Percentiles rank a stretch among this genome's conserved stretches.
These are phyloP conservation scores for Anarhynchus alexandrinus DNA, from an alignment of 2,113 vertebrate genomes.

Conservation along the genomic window DNA sequence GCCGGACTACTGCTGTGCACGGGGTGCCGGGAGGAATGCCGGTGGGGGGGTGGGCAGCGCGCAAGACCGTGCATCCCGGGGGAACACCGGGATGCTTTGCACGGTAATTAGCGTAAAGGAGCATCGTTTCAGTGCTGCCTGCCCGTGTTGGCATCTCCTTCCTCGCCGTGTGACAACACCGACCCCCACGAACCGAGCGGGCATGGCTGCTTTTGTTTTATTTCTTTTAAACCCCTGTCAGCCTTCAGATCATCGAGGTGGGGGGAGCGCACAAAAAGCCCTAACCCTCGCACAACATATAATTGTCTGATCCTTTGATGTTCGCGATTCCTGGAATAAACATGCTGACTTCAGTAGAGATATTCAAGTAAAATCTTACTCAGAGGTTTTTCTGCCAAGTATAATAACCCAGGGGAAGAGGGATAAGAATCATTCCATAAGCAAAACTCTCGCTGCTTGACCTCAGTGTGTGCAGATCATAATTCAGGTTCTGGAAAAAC, in stretches of 20 bases:
- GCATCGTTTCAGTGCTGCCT: fast-evolving
- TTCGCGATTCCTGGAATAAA: conserved; percentile 47
- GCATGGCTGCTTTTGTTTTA: not conserved
- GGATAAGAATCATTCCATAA: conserved; percentile 67
- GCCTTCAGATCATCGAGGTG: not conserved
- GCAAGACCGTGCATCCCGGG: not conserved
- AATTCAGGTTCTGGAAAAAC: conserved; percentile 68
- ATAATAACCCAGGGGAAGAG: conserved; percentile 64
- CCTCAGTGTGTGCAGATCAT: conserved; percentile 62
- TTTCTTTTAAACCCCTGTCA: not conserved
- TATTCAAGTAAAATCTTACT: conserved; percentile 69
- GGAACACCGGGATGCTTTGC: fast-evolving
- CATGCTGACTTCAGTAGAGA: conserved; percentile 62
- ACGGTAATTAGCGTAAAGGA: not conserved
- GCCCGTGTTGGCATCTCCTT: not conserved
- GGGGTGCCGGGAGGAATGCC: not conserved
- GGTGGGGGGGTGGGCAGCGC: not conserved
- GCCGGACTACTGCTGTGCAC: fast-evolving
- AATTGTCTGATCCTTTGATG: conserved; percentile 54
- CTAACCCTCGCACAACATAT: conserved; percentile 30
- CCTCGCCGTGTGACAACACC: fast-evolving
- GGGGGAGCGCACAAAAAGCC: not conserved
- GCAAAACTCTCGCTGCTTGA: conserved; percentile 60
- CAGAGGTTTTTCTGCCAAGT: conserved; percentile 65
- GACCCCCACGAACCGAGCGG: fast-evolving